Evolutionary conservation across 2,113 vertebrate species (phyloP), one percentile per base, ranked within the genome.

Genomic region (Jacana jacana): DNA sequence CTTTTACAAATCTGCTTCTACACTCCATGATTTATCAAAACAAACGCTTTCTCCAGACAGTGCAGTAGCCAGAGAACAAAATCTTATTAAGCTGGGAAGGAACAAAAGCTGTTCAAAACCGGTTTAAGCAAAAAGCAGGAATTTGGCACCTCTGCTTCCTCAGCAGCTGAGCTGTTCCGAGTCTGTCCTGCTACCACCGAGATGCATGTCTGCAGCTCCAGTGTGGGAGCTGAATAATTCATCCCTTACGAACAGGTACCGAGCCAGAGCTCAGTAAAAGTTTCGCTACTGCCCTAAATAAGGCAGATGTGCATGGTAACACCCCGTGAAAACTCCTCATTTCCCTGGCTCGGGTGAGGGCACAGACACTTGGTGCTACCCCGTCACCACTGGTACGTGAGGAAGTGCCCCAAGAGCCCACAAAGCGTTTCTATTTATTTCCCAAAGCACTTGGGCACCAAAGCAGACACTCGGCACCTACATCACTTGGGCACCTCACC

Each of bases 271-370:
- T 30, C 2, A 9, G 8, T 9, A 8, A 1, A 13, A 16, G n/a
- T 65, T 65, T 44, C 42, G 63, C 63, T 33, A 31, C 13, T 44
- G 63, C 40, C 63, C 63, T 44, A 31, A 65, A 31, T 42, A 40
- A 40, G 27, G 61, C 61, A 39, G 11, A 63, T 8, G 11, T 15
- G 13, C 12, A 0, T 0, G 8, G 12, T 6, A 25, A 4, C 42
- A 28, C n/a, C 6, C 2, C 5, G 23, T 3, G 4, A 14, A 58
- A 58, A 7, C 57, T 18, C 31, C 1, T 3, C 76, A 19, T 18
- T 10, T 11, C 5, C 46, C 42, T 10, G 19, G 24, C 12, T 8
- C 6, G 40, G 23, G 8, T 1, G 31, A 31, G 0, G 1, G 4
- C 2, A 4, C 49, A 35, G 27, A 10, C 7, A 11, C 4, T 27